Percentiles rank a stretch among this genome's conserved stretches.
Evolutionary conservation across 1,140 invertebrate species (phyloP).

Genomic region (Muscidifurax raptorellus): DNA sequence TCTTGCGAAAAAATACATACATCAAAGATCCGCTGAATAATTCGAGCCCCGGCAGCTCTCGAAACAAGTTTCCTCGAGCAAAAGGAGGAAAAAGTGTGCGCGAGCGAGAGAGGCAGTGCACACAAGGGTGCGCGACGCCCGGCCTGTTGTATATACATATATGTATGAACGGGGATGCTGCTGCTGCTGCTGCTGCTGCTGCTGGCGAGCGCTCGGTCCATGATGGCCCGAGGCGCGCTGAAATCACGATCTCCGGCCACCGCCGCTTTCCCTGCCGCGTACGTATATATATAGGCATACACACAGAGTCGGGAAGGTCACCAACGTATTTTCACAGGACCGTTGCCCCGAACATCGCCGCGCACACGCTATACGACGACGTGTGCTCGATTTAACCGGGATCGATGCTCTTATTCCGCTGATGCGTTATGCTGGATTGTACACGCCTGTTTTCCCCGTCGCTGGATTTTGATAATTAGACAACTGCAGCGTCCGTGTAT

Average conservation of each 20-base stretch:
- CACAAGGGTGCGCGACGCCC: background rate
- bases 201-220: background rate
- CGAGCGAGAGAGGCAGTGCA: background rate
- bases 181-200: background rate
- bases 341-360: slow-evolving; percentile 18
- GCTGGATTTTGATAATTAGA: background rate
- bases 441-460: too few species aligned
- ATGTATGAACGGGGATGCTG: background rate
- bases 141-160: background rate
- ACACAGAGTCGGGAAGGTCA: background rate
- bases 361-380: background rate
- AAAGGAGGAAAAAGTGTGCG: background rate
- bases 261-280: background rate
- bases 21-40: slow-evolving; percentile 28
- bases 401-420: slow-evolving; percentile 21
- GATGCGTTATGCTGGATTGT: background rate
- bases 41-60: slow-evolving; percentile 13
- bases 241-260: slow-evolving; percentile 39
- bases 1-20: background rate
- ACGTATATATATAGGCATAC: background rate
- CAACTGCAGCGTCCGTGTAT: background rate
- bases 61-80: slow-evolving; percentile 22
- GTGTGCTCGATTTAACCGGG: slow-evolving; percentile 37
- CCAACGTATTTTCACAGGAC: slow-evolving; percentile 46
- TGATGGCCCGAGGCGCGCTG: slow-evolving; percentile 5